Evolutionary conservation across 2,113 vertebrate species (phyloP).

Genomic region (Channa argus): DNA sequence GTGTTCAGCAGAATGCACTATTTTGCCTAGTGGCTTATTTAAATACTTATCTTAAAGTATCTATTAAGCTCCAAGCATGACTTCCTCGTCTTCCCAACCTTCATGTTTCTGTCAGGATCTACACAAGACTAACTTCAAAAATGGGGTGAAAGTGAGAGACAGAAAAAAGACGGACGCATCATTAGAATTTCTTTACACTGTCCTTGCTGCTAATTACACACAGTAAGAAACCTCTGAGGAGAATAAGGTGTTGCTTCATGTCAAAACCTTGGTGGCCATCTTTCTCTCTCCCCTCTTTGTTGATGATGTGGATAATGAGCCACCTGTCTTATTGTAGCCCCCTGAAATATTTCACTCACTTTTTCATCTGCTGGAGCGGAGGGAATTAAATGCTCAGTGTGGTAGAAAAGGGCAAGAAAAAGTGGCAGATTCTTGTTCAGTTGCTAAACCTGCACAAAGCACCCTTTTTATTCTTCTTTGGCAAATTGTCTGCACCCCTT

Average conservation of each 20-base stretch:
- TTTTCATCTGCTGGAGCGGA: constrained; percentile 57
- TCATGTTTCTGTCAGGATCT: constrained; percentile 8
- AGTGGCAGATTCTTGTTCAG: constrained; percentile 40
- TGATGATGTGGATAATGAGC: constrained; percentile 78
- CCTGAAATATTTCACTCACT: constrained; percentile 64
- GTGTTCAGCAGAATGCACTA: neutral
- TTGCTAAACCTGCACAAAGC: constrained; percentile 22
- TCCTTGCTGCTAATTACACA: constrained; percentile 62
- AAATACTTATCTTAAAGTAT: neutral
- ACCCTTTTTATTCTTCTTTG: constrained; percentile 9
- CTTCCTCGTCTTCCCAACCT: constrained; percentile 4
- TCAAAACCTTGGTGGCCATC: constrained; percentile 47
- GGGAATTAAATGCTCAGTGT: constrained; percentile 56
- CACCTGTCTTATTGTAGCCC: constrained; percentile 72
- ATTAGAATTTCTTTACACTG: constrained; percentile 49
- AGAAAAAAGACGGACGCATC: constrained; percentile 38
- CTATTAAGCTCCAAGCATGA: constrained; percentile 2
- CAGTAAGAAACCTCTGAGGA: constrained; percentile 48
- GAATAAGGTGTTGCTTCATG: constrained; percentile 53
- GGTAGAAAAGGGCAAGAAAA: constrained; percentile 38
- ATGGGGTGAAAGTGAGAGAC: constrained; percentile 5
- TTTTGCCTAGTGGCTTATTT: constrained; percentile 38
- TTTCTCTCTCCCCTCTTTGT: constrained; percentile 48
- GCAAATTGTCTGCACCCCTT: constrained; percentile 28
- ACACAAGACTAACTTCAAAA: constrained; percentile 8